Evolutionary conservation across 2,113 vertebrate species (phyloP).

Genomic region (Lepus timidus): DNA sequence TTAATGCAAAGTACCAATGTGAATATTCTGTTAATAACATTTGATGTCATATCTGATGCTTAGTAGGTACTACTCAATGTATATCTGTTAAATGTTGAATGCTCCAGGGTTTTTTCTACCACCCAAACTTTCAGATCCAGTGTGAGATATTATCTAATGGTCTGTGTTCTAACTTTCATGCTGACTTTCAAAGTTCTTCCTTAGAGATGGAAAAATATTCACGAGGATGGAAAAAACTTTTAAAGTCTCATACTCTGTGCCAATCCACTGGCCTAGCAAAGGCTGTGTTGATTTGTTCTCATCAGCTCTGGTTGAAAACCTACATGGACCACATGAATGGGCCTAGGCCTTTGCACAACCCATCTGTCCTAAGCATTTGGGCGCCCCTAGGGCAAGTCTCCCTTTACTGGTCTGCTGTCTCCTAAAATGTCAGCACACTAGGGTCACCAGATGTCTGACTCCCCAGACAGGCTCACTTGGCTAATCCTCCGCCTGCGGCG

Average conservation of each 20-base stretch:
- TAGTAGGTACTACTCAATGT: slow-evolving; percentile 1
- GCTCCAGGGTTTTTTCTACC: slow-evolving; percentile 24
- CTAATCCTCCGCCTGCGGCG: no score
- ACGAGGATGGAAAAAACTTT: slow-evolving; percentile 55
- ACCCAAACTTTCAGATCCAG: slow-evolving; percentile 55
- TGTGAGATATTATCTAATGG: slow-evolving; percentile 48
- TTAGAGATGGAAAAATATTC: slow-evolving; percentile 61
- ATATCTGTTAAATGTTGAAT: background rate
- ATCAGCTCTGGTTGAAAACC: slow-evolving; percentile 2
- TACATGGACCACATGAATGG: background rate
- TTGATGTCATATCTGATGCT: background rate
- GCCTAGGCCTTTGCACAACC: background rate
- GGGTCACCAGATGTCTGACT: background rate
- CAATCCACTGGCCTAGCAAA: slow-evolving; percentile 44
- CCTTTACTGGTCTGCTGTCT: background rate
- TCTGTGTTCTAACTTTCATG: slow-evolving; percentile 65
- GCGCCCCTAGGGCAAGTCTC: background rate
- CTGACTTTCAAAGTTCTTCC: slow-evolving; percentile 67
- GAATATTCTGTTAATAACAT: slow-evolving; percentile 1
- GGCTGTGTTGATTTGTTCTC: background rate
- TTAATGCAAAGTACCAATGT: slow-evolving; percentile 8
- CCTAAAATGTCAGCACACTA: background rate
- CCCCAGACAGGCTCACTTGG: background rate
- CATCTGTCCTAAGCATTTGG: background rate
- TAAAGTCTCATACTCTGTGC: slow-evolving; percentile 1